Evolutionary conservation across 2,888 invertebrate genomes (phyloP), one percentile per base, ranked within the genome.

Genomic region (Hypselothyrea guttata): DNA sequence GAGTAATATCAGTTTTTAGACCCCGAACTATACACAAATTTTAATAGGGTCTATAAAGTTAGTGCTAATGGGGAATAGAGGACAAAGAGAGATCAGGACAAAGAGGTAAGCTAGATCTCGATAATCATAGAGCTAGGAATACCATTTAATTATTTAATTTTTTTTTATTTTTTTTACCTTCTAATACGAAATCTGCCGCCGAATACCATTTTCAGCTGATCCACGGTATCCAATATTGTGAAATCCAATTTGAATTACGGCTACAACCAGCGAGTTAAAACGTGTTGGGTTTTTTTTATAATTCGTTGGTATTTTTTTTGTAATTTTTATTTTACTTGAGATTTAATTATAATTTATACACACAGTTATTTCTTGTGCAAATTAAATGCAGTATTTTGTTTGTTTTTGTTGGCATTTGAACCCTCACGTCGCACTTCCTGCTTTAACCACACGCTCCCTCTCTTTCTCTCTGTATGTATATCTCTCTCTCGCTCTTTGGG

Each of bases 181-280:
- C 90, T 87, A 70, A 90, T 88, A 72, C 90, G 90, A 88, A 90
- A 90, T 84, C 89, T 89, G 83, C 90, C 90, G 77, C 90, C 90
- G 82, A 90, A 90, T 72, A 90, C 90, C 90, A 90, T 90, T 83
- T 90, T 89, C 82, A 88, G 77, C 71, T 86, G 87, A 74, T 79
- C 75, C 49, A 84, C 84, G 67, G 84, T 78, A 71, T 86, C 88
- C 87, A 87, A 74, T 62, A 75, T 87, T 69, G 84, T 72, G 78
- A 84, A 84, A 85, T 87, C 84, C 88, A 87, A 79, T 77, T 71
- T 86, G 86, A 69, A 35, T 16, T 37, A 52, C 53, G 59, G 61
- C 54, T 28, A 61, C 53, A 57, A 41, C 31, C 16, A 71, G n/a
- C 44, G 53, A 57, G 49, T 56, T 13, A 31, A 49, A 66, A 66